Evolutionary conservation across 2,113 vertebrate genomes (phyloP).

Genomic region (Glaucomys volans): DNA sequence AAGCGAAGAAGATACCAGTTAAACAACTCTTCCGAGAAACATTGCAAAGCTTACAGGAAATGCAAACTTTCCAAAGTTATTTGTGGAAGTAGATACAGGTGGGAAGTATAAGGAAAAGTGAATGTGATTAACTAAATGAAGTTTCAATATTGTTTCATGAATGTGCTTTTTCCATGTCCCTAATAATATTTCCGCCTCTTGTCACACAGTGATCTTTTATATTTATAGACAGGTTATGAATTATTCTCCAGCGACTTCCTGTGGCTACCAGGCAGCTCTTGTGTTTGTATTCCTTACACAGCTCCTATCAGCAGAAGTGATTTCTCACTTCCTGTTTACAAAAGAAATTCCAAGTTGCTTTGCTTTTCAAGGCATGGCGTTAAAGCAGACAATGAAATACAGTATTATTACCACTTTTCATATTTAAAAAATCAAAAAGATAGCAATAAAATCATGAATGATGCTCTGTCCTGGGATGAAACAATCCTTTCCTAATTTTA

Average conservation of each 20-base stretch:
- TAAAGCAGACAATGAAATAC: background rate
- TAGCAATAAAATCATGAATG: background rate
- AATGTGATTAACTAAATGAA: background rate
- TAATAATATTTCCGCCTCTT: background rate
- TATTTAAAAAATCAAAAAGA: background rate
- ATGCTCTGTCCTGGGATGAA: background rate
- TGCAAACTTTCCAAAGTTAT: background rate
- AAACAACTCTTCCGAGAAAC: background rate
- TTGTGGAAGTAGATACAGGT: background rate
- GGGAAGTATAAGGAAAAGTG: background rate
- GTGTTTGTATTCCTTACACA: background rate
- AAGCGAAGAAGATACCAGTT: background rate
- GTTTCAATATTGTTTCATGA: background rate
- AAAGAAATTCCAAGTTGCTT: background rate
- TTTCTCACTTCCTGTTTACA: background rate
- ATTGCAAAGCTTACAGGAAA: background rate
- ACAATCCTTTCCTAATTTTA: background rate
- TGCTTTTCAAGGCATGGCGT: background rate
- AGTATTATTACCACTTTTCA: background rate
- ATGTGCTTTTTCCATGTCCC: background rate
- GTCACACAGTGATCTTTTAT: background rate
- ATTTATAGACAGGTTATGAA: background rate
- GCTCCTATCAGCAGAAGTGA: background rate
- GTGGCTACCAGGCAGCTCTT: background rate
- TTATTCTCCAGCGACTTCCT: background rate